These are phyloP conservation scores for Blastobasis lacticolella DNA, from an alignment of 2,888 invertebrate species.

Conservation along the genomic window DNA sequence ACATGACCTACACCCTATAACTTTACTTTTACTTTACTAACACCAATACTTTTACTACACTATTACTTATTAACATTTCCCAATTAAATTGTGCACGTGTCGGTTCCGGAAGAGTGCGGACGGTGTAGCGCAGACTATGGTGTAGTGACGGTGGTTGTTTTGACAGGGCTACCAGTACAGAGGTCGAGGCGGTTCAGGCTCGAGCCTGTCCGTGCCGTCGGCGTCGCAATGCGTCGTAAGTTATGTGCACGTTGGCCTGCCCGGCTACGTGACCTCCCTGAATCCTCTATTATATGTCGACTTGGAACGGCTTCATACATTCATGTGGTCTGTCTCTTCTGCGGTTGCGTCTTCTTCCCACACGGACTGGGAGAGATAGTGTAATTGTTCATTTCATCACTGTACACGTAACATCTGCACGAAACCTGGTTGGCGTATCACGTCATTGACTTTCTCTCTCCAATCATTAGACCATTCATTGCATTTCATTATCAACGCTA, in stretches of 20 bases:
- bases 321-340: constrained; percentile 55
- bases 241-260: constrained; percentile 53
- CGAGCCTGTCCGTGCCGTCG: constrained; percentile 88
- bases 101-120: background rate
- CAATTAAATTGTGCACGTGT: background rate
- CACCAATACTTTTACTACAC: background rate
- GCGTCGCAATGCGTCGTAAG: constrained; percentile 81
- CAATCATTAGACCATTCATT: constrained; percentile 47
- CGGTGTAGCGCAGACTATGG: constrained; percentile 18
- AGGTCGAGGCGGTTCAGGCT: constrained; percentile 82
- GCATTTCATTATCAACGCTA: constrained; percentile 42
- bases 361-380: constrained; percentile 54
- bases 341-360: constrained; percentile 53
- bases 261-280: constrained; percentile 43
- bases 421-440: constrained; percentile 45
- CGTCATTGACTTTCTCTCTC: constrained; percentile 35
- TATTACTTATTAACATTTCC: too few relatives aligned
- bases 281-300: constrained; percentile 52
- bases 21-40: background rate
- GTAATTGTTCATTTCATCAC: constrained; percentile 49
- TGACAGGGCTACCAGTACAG: constrained; percentile 77
- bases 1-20: background rate
- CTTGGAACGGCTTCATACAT: constrained; percentile 50
- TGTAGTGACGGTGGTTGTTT: constrained; percentile 53
- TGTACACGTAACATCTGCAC: constrained; percentile 52